Percentiles rank a stretch among this genome's conserved stretches.
Evolutionary conservation across 2,888 invertebrate genomes (phyloP).

Genomic region (Euphydryas editha): DNA sequence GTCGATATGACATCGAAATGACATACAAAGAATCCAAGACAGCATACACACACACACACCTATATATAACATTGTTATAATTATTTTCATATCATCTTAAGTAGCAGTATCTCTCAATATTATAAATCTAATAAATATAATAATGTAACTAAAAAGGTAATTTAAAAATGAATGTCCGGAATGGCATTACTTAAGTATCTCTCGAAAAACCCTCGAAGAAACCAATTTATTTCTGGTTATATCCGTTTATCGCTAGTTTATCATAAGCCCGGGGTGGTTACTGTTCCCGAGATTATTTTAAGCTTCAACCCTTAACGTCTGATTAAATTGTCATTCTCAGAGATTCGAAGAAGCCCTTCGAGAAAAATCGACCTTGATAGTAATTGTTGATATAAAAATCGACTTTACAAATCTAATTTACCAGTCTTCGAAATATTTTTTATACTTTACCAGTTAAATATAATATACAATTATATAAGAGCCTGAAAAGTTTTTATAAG

Average conservation of each 20-base stretch:
- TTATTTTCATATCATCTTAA: too few relatives aligned
- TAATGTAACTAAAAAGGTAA: not conserved
- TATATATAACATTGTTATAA: too few relatives aligned
- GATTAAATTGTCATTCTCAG: conserved; percentile 63
- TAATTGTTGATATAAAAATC: conserved; percentile 7
- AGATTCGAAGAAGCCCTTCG: conserved; percentile 1
- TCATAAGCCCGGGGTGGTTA: conserved; percentile 72
- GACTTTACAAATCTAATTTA: not conserved
- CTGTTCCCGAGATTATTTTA: conserved; percentile 76
- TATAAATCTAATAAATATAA: not conserved
- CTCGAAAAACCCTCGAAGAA: conserved; percentile 61
- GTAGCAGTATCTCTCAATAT: too few relatives aligned
- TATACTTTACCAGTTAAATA: not conserved
- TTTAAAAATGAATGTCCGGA: not conserved
- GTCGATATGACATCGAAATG: too few relatives aligned
- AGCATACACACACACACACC: too few relatives aligned
- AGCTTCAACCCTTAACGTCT: conserved; percentile 76
- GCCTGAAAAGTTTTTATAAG: too few relatives aligned
- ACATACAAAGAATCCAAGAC: too few relatives aligned
- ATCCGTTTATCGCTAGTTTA: conserved; percentile 79
- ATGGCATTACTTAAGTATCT: conserved; percentile 13
- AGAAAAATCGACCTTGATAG: not conserved
- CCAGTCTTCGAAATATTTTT: not conserved
- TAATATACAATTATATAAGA: too few relatives aligned
- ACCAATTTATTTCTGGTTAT: conserved; percentile 77